Evolutionary conservation across 92 coral and sea anemone genomes (phyloP), one percentile per base, ranked within the genome.

Genomic region (Micromussa lordhowensis): DNA sequence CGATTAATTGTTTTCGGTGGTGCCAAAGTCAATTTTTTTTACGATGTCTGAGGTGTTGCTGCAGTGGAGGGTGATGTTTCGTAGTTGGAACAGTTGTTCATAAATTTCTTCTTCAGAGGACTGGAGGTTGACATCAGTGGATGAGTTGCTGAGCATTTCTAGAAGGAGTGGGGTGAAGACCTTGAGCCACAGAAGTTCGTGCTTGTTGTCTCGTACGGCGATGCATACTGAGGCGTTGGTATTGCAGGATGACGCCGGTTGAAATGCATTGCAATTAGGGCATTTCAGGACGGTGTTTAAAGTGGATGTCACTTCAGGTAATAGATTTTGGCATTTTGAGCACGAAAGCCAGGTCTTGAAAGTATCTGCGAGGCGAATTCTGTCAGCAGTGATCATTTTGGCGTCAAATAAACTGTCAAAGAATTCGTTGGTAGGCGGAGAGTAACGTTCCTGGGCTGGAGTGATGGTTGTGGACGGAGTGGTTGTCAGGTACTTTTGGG

Each of bases 141-240:
- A 57, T 21, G 38, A 48, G 6, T 34, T 34, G 24, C 35, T 72
- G 24, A 82, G 85, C 13, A 86, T n/a, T 59, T 38, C 55, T 32
- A 83, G 59, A 24, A 89, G 88, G 2, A 77, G 59, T 35, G 84
- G 83, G 5, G 84, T 73, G 77, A 89, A 83, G 29, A 80, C 88
- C n/a, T 86, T 89, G 9, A 89, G 78, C 88, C 88, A 89, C 58
- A 83, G 28, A 7, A 89, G 77, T 19, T 83, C 92, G 35, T 59
- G 44, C 17, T 89, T 64, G 19, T 8, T 55, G 2, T 75, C 79
- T 34, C 88, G 51, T 68, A 84, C 49, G 16, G 80, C 77, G 51
- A 89, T 75, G 30, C 89, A 81, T 48, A 84, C 72, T 40, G 85
- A 89, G 40, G 80, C 70, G n/a, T 22, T 72, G 16, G 54, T 44